phyloP scores from a whole-genome alignment of 2,113 vertebrate genomes.

The Camarhynchus parvulus region DNA sequence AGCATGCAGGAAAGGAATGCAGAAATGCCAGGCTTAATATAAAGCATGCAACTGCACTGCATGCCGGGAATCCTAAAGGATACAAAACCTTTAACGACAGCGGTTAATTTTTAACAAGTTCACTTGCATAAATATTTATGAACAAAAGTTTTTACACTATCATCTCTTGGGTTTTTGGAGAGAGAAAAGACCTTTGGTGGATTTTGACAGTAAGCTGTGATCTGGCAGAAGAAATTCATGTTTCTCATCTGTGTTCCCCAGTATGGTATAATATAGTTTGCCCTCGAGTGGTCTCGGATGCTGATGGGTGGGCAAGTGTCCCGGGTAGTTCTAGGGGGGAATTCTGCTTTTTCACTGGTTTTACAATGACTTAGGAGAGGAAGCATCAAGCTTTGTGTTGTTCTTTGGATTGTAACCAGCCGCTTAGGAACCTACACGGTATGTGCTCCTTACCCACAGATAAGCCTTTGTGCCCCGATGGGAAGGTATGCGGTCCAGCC shows the following conservation, averaged over 20 bases:
- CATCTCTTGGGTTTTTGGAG: conserved; percentile 51
- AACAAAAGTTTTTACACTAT: conserved; percentile 64
- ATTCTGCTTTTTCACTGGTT: neutral
- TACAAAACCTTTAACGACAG: conserved; percentile 66
- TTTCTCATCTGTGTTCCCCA: neutral
- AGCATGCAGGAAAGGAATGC: conserved; percentile 70
- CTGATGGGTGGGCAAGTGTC: neutral
- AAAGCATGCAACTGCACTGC: conserved; percentile 63
- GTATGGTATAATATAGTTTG: neutral
- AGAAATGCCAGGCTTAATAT: conserved; percentile 69
- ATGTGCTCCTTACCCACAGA: neutral
- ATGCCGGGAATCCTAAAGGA: conserved; percentile 61
- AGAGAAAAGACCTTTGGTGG: conserved; percentile 48
- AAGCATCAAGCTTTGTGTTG: neutral
- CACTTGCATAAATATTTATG: conserved; percentile 68
- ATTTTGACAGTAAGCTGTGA: conserved; percentile 48
- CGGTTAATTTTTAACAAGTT: conserved; percentile 72
- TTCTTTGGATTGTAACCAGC: neutral
- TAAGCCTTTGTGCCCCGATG: conserved; percentile 3
- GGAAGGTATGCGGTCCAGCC: conserved; percentile 18
- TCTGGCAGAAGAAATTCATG: conserved; percentile 16
- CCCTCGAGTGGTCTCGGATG: neutral
- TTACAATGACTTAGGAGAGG: neutral
- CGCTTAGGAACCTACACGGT: neutral
- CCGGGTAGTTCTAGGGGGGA: neutral